Conservation (phyloP, 2,888 invertebrate genomes). For the Euclidia mi region DNA sequence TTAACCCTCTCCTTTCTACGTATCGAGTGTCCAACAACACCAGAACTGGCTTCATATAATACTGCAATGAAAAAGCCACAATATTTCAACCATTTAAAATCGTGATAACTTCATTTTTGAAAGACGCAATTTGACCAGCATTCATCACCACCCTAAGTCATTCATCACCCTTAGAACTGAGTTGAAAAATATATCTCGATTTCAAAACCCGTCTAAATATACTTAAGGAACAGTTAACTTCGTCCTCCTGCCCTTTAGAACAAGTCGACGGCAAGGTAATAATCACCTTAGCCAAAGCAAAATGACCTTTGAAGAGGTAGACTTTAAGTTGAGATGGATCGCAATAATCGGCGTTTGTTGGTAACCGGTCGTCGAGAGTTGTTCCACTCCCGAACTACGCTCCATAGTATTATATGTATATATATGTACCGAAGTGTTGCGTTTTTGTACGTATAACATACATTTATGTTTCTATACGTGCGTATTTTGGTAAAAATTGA, state of each 20-base stretch:
- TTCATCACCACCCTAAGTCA: constrained; percentile 32
- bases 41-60: too few relatives aligned
- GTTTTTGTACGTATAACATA: constrained; percentile 47
- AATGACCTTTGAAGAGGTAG: constrained; percentile 32
- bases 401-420: constrained; percentile 56
- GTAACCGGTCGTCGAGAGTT: constrained; percentile 70
- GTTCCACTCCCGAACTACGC: constrained; percentile 77
- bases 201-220: constrained; percentile 73
- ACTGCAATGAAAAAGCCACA: background rate
- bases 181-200: constrained; percentile 61
- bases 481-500: background rate
- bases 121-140: constrained; percentile 29
- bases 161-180: constrained; percentile 39
- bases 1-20: too few relatives aligned
- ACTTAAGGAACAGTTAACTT: constrained; percentile 68
- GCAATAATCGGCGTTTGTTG: constrained; percentile 46
- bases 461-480: constrained; percentile 15
- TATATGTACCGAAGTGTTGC: constrained; percentile 53
- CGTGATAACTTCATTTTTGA: constrained; percentile 21
- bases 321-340: constrained; percentile 22
- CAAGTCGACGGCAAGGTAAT: constrained; percentile 45
- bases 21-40: too few relatives aligned
- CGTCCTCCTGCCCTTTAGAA: constrained; percentile 74
- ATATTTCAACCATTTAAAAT: constrained; percentile 4
- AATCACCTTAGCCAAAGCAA: constrained; percentile 17